Conservation (phyloP, 2,113 vertebrate genomes). For the Ploceus nigricollis region DNA sequence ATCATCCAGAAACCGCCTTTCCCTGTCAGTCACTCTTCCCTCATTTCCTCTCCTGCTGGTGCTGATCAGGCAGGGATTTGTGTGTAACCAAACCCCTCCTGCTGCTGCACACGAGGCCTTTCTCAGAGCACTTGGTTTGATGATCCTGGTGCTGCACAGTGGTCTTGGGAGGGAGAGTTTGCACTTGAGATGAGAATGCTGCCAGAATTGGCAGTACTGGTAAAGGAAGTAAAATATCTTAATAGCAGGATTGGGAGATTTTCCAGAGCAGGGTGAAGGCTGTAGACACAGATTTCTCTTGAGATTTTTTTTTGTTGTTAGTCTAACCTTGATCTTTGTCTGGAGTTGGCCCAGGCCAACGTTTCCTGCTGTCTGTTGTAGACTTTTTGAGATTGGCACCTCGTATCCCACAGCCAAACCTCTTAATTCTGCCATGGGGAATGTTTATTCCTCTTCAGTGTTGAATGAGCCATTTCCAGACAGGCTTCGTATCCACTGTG, state of each 20-base stretch:
- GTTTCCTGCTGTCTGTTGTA: slow-evolving; percentile 7
- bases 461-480: slow-evolving; percentile 51
- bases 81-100: slow-evolving; percentile 55
- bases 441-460: slow-evolving; percentile 37
- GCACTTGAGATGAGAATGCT: background rate
- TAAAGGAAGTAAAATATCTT: slow-evolving; percentile 19
- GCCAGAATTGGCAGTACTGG: background rate
- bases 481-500: slow-evolving; percentile 11
- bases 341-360: background rate
- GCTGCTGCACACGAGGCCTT: slow-evolving; percentile 30
- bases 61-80: slow-evolving; percentile 67
- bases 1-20: slow-evolving; percentile 40
- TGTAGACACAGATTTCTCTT: background rate
- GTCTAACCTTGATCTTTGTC: slow-evolving; percentile 38
- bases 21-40: slow-evolving; percentile 50
- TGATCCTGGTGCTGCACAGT: background rate
- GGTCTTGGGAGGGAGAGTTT: background rate
- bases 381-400: slow-evolving; percentile 26
- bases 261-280: slow-evolving; percentile 15
- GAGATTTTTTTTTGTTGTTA: background rate
- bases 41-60: slow-evolving; percentile 64
- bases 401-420: background rate
- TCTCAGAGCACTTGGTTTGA: background rate
- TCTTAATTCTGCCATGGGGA: slow-evolving; percentile 42
- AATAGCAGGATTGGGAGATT: slow-evolving; percentile 19